These are phyloP conservation scores for Dendrolimus pini DNA, from an alignment of 2,888 invertebrate species.

Conservation along the genomic window DNA sequence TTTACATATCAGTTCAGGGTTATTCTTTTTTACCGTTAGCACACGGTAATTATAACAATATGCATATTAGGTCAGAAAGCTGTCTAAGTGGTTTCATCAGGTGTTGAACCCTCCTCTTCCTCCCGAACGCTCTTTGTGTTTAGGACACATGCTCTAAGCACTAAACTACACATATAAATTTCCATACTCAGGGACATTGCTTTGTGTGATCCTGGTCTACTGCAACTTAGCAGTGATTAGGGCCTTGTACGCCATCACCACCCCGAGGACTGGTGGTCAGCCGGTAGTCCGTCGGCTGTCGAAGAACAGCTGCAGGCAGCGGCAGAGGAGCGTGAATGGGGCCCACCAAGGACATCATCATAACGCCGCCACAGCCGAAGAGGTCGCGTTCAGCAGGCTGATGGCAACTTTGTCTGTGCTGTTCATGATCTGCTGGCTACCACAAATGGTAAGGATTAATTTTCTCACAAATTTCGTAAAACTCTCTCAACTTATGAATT, in stretches of 20 bases:
- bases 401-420: constrained; percentile 90
- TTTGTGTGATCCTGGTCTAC: constrained; percentile 85
- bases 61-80: too few relatives aligned
- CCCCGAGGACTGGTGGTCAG: constrained; percentile 44
- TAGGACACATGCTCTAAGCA: too few relatives aligned
- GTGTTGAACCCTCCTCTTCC: too few relatives aligned
- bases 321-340: constrained; percentile 24
- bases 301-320: constrained; percentile 48
- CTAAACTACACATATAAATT: background rate
- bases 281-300: constrained; percentile 56
- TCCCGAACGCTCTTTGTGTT: too few relatives aligned
- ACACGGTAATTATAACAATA: too few relatives aligned
- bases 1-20: too few relatives aligned
- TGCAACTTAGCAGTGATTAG: constrained; percentile 90
- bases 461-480: too few relatives aligned
- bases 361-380: constrained; percentile 83
- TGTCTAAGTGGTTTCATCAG: too few relatives aligned
- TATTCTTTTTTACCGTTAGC: too few relatives aligned
- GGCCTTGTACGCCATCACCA: constrained; percentile 79
- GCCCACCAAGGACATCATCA: constrained; percentile 31
- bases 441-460: constrained; percentile 83
- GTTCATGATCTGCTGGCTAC: constrained; percentile 91
- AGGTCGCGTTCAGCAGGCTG: constrained; percentile 88
- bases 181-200: constrained; percentile 76
- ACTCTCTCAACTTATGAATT: background rate